Base-by-base conservation (phyloP, 2,888 invertebrate genomes). In the Harpagoxenus sublaevis region DNA sequence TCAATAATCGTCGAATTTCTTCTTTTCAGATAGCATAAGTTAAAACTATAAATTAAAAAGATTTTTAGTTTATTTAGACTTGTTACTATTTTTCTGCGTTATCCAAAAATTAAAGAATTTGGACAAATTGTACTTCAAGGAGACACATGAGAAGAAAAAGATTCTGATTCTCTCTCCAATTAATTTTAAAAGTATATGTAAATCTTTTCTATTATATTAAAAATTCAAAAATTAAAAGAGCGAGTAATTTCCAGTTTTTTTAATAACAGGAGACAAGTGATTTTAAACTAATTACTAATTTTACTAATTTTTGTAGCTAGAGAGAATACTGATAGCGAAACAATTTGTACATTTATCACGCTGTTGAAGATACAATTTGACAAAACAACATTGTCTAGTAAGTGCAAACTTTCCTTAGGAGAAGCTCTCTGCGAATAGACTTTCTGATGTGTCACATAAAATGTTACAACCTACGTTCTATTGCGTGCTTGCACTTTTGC, bases 301-400 rank as follows among this genome's bases (percentile, higher is more conserved):
- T 23, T 23, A 23, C 35, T 3, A 65, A 23, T n/a, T 63, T 5
- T 63, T 5, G 12, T 28, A 18, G 6, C 1, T n/a, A 1, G 5
- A 28, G n/a, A 53, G 8, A 42, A 42, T 42, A 23, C 15, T 39
- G 10, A 63, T 35, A 48, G 3, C 6, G 23, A n/a, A 35, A 23
- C 15, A 62, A 51, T 18, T 35, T 53, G 15, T 23, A 45, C 5
- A 71, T 48, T 57, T 35, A 55, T 18, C 39, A 1, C 28, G 6
- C 35, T 39, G 53, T 53, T 39, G 28, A 42, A 39, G 15, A 63
- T 35, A 23, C 35, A 77, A 77, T 77, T 77, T 51, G 48, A 77
- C 51, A 51, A 63, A 75, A 75, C 48, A 75, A 9, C 5, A 57
- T 28, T 45, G 5, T 23, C 28, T 39, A 74, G 31, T 15, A 65